These are phyloP conservation scores for Sebastes dallii DNA, from an alignment of 2,797 vertebrate genomes.

Conservation along the genomic window DNA sequence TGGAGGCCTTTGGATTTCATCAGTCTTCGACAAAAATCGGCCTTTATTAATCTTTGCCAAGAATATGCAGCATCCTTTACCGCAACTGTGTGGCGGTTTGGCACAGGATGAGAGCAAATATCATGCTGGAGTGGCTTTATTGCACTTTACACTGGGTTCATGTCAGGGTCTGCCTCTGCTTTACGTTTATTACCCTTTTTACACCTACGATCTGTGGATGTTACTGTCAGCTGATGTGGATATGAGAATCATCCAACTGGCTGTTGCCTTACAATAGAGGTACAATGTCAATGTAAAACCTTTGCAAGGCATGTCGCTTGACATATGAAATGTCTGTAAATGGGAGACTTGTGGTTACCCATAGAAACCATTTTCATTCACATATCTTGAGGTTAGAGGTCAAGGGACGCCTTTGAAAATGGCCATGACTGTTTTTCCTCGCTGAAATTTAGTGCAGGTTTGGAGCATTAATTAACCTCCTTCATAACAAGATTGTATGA, in stretches of 20 bases:
- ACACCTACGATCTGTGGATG: conserved; percentile 36
- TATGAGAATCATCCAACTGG: neutral
- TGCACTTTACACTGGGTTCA: conserved; percentile 29
- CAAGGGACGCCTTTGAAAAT: too few species aligned
- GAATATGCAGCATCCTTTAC: conserved; percentile 29
- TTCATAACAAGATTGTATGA: too few species aligned
- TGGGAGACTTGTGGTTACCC: too few species aligned
- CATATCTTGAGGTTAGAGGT: too few species aligned
- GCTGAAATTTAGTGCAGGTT: too few species aligned
- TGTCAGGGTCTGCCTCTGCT: conserved; percentile 28
- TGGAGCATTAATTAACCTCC: too few species aligned
- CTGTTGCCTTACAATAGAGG: neutral
- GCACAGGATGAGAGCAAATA: conserved; percentile 48
- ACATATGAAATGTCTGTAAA: neutral
- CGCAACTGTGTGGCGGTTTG: conserved; percentile 38
- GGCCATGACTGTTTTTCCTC: too few species aligned
- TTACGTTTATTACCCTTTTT: conserved; percentile 46
- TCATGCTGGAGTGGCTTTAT: conserved; percentile 41
- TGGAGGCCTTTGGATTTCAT: conserved; percentile 45
- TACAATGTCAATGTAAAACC: neutral
- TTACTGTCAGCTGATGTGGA: conserved; percentile 12
- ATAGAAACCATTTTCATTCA: too few species aligned
- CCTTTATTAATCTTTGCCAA: conserved; percentile 54
- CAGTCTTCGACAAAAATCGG: conserved; percentile 36
- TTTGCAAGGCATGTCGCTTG: neutral